phyloP scores from a whole-genome alignment of 2,888 invertebrate genomes.

The Sipunculus nudus region DNA sequence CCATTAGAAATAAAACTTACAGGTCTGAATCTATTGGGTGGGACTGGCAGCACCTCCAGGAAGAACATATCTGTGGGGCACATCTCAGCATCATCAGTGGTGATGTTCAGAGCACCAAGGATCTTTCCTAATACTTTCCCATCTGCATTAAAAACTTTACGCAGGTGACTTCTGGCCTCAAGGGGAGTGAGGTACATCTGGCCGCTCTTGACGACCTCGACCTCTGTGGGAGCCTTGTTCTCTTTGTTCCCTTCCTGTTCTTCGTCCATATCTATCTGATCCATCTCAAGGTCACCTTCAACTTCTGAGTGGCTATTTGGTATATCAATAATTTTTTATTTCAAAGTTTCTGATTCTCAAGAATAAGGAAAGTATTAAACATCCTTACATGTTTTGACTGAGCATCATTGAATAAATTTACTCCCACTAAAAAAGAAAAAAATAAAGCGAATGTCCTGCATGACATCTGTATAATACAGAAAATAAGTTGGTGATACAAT shows the following conservation, averaged over 20 bases:
- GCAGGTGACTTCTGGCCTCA: conserved; percentile 72
- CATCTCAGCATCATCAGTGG: conserved; percentile 13
- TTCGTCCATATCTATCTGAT: neutral
- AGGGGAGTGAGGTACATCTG: conserved; percentile 57
- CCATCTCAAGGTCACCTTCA: neutral
- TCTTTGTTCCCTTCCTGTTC: conserved; percentile 20
- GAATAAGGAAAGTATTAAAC: too few species aligned
- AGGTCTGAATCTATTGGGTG: conserved; percentile 88
- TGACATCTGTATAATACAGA: too few species aligned
- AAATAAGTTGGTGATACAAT: too few species aligned
- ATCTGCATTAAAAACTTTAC: conserved; percentile 70
- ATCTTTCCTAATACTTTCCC: conserved; percentile 75
- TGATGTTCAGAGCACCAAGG: conserved; percentile 52
- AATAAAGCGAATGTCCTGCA: too few species aligned
- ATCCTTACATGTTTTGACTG: too few species aligned
- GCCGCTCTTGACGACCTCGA: neutral
- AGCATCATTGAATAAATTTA: too few species aligned
- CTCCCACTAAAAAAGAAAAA: too few species aligned
- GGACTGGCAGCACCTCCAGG: conserved; percentile 82
- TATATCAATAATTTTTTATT: too few species aligned
- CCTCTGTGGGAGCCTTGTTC: conserved; percentile 27
- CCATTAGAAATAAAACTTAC: conserved; percentile 67
- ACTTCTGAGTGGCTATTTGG: neutral
- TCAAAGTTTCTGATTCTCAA: too few species aligned
- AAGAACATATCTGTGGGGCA: conserved; percentile 84